phyloP scores from a whole-genome alignment of 1,140 invertebrate genomes.

The Drosophila subpulchrella region DNA sequence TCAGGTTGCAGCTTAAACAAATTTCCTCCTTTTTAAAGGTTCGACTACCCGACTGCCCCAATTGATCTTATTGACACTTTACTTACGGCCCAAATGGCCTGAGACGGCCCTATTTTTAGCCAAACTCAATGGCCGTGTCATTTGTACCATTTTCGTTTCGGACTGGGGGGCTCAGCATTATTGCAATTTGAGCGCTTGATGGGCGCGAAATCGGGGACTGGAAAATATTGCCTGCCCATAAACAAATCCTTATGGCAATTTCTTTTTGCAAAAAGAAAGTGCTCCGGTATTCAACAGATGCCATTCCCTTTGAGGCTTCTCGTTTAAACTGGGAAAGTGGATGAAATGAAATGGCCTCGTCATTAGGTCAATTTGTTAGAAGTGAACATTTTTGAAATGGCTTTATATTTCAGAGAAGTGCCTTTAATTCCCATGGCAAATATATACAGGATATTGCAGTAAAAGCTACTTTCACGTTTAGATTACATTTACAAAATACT shows the following conservation, averaged over 20 bases:
- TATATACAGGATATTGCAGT: background rate
- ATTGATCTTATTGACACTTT: slow-evolving; percentile 70
- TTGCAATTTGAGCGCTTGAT: slow-evolving; percentile 61
- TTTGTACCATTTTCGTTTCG: slow-evolving; percentile 61
- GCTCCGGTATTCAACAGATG: slow-evolving; percentile 57
- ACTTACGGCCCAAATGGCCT: slow-evolving; percentile 62
- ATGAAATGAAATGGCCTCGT: slow-evolving; percentile 6
- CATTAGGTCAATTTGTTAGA: slow-evolving; percentile 16
- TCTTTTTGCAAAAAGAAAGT: background rate
- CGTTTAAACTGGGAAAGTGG: slow-evolving; percentile 9
- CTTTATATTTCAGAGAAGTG: too few species aligned
- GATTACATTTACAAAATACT: background rate
- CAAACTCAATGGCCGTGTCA: slow-evolving; percentile 69
- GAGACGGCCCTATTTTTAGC: slow-evolving; percentile 20
- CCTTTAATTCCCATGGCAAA: background rate
- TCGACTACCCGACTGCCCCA: slow-evolving; percentile 32
- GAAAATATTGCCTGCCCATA: slow-evolving; percentile 35
- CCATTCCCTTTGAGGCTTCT: slow-evolving; percentile 2
- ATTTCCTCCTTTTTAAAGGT: slow-evolving; percentile 52
- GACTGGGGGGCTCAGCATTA: slow-evolving; percentile 23
- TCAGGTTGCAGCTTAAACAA: slow-evolving; percentile 52
- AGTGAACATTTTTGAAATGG: background rate
- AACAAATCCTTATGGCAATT: slow-evolving; percentile 45
- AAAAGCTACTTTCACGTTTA: background rate
- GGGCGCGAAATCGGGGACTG: slow-evolving; percentile 17